Evolutionary conservation across 2,888 invertebrate species (phyloP).

Genomic region (Baccha elongata): DNA sequence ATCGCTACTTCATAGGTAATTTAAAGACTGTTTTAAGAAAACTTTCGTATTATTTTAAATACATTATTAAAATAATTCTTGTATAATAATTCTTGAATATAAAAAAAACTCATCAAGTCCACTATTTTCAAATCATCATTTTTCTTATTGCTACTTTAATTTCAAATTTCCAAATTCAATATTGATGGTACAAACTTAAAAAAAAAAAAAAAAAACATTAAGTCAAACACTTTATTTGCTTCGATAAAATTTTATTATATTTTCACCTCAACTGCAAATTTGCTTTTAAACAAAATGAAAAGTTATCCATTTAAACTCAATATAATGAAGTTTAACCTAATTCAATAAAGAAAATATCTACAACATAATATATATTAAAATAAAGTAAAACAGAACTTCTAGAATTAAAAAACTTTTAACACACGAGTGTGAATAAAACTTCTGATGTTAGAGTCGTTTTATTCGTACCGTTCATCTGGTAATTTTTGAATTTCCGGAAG

Average conservation of each 20-base stretch:
- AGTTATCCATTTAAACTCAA: background rate
- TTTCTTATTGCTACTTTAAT: no score
- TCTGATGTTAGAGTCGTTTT: background rate
- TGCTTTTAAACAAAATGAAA: slow-evolving; percentile 1
- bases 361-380: no score
- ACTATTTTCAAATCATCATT: no score
- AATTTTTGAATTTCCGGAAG: slow-evolving; percentile 1
- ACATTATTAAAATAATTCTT: no score
- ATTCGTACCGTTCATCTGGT: background rate
- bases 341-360: slow-evolving; percentile 9
- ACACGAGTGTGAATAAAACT: background rate
- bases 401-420: slow-evolving; percentile 22
- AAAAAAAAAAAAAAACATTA: background rate
- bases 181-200: background rate
- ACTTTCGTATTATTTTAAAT: no score
- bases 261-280: slow-evolving; percentile 29
- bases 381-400: slow-evolving; percentile 18
- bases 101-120: no score
- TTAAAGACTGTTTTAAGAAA: no score
- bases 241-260: background rate
- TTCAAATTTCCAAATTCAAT: background rate
- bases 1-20: no score
- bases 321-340: slow-evolving; percentile 8
- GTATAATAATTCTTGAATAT: no score
- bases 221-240: background rate